Base-by-base conservation (phyloP, 2,113 vertebrate genomes). In the Oceanodroma tethys region DNA sequence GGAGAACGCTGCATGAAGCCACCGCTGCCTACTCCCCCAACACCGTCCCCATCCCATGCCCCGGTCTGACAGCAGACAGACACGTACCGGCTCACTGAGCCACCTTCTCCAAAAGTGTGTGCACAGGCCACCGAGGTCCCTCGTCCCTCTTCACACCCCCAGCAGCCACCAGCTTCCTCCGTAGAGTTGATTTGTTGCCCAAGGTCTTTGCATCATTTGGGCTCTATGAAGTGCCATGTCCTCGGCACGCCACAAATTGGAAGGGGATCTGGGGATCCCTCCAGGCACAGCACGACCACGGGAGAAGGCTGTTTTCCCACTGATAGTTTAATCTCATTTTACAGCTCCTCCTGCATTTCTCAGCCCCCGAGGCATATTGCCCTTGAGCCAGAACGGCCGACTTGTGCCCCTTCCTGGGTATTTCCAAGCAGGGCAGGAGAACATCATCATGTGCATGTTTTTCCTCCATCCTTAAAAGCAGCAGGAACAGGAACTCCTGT, bases 181-280 rank as follows among this genome's bases (percentile, higher is more conserved):
- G 0, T 0, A 62, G 40, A 50, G 65, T 4, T 1, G 1, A 10
- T 60, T 59, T 55, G 58, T 23, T 36, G n/a, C n/a, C 40, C 71
- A 52, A 76, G 62, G 58, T 32, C 53, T 82, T 50, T 43, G 67
- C 23, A 59, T 66, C 8, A 1, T 23, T n/a, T 32, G 60, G 22
- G 60, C 16, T 82, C 38, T 63, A 3, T 9, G n/a, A 79, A 71
- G 55, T 5, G 42, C 38, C 0, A 0, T 20, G 86, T 79, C 80
- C 88, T 94, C 53, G 55, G 68, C 21, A 2, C 4, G 42, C 21
- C 79, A 32, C 13, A 34, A 7, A 60, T 10, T 16, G 58, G 87
- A 43, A 73, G 7, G 36, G 68, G 67, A 62, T 14, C 16, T 78
- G 63, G 80, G 63, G 36, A 73, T 60, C 43, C 71, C 86, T 68